Evolutionary conservation across 1,140 invertebrate species (phyloP).

Genomic region (Rhizoglyphus robini): DNA sequence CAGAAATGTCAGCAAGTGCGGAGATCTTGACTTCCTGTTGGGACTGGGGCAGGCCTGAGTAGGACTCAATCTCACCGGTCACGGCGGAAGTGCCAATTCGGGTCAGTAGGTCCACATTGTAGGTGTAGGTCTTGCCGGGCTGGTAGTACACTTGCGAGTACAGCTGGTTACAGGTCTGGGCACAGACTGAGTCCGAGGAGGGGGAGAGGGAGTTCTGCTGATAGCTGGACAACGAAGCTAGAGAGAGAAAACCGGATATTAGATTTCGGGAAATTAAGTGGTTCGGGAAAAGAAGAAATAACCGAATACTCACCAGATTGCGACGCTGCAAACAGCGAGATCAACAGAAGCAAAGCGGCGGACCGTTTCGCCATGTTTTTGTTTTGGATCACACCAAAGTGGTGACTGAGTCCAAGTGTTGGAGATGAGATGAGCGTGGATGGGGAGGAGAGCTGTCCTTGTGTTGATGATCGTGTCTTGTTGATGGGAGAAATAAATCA

Average conservation of each 20-base stretch:
- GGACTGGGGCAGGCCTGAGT: background rate
- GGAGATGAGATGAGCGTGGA: no score
- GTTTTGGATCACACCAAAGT: no score
- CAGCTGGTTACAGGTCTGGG: background rate
- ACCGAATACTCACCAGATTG: no score
- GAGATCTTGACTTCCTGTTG: background rate
- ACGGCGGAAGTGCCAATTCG: background rate
- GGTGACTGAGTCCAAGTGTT: no score
- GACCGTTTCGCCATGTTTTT: no score
- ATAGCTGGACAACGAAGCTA: background rate
- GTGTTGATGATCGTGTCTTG: no score
- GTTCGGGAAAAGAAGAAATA: background rate
- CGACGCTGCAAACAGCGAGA: no score
- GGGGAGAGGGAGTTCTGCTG: no score
- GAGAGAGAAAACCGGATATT: background rate
- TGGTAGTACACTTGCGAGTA: background rate
- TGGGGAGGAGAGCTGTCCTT: no score
- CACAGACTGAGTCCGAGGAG: background rate
- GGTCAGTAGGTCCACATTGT: constrained; percentile 4
- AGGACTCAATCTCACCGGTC: no score
- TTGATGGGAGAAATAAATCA: no score
- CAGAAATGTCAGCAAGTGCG: constrained; percentile 12
- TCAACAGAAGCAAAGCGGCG: no score
- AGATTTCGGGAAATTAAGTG: background rate
- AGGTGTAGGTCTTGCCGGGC: constrained; percentile 14